phyloP scores from a whole-genome alignment of 1,140 invertebrate species.

The Drosophila bipectinata region DNA sequence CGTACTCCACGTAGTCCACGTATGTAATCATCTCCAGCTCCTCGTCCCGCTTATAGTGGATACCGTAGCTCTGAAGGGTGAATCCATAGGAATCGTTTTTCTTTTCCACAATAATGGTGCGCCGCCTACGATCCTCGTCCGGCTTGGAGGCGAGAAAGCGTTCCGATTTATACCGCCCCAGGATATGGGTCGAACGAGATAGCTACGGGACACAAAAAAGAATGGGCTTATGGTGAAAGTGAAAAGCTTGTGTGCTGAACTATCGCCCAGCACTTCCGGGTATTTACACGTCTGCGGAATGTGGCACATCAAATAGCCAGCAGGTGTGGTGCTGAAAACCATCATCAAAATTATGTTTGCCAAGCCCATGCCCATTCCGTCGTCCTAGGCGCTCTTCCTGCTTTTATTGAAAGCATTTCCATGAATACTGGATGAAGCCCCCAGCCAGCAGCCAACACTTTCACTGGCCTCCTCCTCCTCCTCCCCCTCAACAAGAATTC shows the following conservation, averaged over 20 bases:
- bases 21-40: slow-evolving; percentile 96
- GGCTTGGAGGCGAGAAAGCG: slow-evolving; percentile 89
- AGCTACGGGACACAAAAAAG: slow-evolving; percentile 41
- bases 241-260: slow-evolving; percentile 37
- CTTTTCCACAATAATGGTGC: slow-evolving; percentile 96
- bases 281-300: slow-evolving; percentile 54
- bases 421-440: slow-evolving; percentile 69
- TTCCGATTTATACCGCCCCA: slow-evolving; percentile 93
- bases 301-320: slow-evolving; percentile 61
- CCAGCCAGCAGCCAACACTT: slow-evolving; percentile 57
- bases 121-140: slow-evolving; percentile 92
- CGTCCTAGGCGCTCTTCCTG: slow-evolving; percentile 32
- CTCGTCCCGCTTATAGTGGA: slow-evolving; percentile 95
- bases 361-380: slow-evolving; percentile 22
- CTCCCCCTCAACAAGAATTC: background rate
- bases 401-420: slow-evolving; percentile 61
- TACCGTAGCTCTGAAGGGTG: slow-evolving; percentile 97
- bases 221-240: slow-evolving; percentile 30
- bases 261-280: slow-evolving; percentile 37
- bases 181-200: slow-evolving; percentile 86
- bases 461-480: slow-evolving; percentile 45
- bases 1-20: slow-evolving; percentile 97
- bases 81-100: slow-evolving; percentile 96
- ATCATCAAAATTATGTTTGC: slow-evolving; percentile 63
- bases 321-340: slow-evolving; percentile 35